Evolutionary conservation across 2,113 vertebrate species (phyloP).

Genomic region (Myrmecobius fasciatus): DNA sequence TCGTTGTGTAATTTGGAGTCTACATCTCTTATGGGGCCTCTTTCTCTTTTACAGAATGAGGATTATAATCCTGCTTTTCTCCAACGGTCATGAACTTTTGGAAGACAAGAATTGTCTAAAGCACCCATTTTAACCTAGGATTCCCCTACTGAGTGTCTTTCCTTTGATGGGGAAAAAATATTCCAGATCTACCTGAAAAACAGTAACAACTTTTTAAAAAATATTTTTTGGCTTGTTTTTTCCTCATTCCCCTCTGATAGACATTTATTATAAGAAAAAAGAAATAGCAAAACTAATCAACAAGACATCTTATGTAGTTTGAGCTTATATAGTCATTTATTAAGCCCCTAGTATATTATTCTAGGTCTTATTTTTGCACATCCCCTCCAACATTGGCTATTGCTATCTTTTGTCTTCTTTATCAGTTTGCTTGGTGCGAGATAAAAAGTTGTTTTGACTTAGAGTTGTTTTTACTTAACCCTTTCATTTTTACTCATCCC

Average conservation of each 20-base stretch:
- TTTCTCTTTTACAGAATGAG: neutral
- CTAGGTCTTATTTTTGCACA: too few relatives aligned
- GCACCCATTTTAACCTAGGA: neutral
- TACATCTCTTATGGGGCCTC: neutral
- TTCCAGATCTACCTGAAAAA: neutral
- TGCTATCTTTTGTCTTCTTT: too few relatives aligned
- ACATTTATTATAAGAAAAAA: neutral
- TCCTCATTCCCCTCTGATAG: neutral
- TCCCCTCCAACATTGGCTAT: too few relatives aligned
- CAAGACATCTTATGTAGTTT: neutral
- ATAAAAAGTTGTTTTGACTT: neutral
- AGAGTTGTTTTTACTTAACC: neutral
- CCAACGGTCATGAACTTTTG: neutral
- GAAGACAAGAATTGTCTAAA: neutral
- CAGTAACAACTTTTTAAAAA: too few relatives aligned
- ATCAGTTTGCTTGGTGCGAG: neutral
- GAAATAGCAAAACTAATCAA: neutral
- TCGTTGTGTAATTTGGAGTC: neutral
- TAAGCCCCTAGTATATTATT: neutral
- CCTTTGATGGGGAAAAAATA: neutral
- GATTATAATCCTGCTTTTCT: neutral
- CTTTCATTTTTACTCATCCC: neutral
- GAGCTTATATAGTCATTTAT: neutral
- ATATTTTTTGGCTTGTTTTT: neutral
- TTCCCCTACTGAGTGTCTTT: neutral